Evolutionary conservation across 2,888 invertebrate genomes (phyloP), one percentile per base, ranked within the genome.

Genomic region (Doris montereyensis): DNA sequence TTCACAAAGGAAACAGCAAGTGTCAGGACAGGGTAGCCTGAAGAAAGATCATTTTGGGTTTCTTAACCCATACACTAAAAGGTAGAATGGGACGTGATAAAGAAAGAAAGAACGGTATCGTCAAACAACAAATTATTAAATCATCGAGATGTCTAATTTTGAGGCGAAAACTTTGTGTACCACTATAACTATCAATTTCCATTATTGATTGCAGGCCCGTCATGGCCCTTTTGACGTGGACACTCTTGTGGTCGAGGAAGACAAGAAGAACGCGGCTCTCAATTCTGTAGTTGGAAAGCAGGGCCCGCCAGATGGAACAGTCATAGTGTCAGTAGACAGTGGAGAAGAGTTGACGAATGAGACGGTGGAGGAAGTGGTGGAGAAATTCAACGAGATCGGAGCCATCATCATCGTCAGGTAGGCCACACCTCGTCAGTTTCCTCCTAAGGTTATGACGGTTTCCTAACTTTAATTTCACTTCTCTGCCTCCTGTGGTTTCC

Each of bases 301-400:
- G 83, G 99, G 99, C 0, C 99, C 99, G 3, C 97, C 97, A 0
- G 98, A 99, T 92, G 96, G 96, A 0, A 98, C 98, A 24, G 95
- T 99, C 83, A 94, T 98, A 71, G 94, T 98, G 8, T 88, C 90
- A 93, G 93, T 89, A 91, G 91, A 92, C 1, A 92, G 93, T 0
- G 93, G 93, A 24, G 94, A 80, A 3, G 88, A 87, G 57, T 96
- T 96, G 87, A 96, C 96, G 89, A 96, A 96, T 88, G 94, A 94
- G 30, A 95, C 96, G 57, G 95, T 97, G 93, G 94, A 95, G 79
- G 94, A 94, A 62, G 84, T 97, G 32, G 93, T 97, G 78, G 95
- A 96, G 88, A 95, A 96, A 88, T 93, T 97, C 77, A 94, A 86
- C 24, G 88, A 95, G 85, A 95, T 96, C 86, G 97, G 97, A 4